Conservation (phyloP, 2,113 vertebrate species). For the Promerops cafer region DNA sequence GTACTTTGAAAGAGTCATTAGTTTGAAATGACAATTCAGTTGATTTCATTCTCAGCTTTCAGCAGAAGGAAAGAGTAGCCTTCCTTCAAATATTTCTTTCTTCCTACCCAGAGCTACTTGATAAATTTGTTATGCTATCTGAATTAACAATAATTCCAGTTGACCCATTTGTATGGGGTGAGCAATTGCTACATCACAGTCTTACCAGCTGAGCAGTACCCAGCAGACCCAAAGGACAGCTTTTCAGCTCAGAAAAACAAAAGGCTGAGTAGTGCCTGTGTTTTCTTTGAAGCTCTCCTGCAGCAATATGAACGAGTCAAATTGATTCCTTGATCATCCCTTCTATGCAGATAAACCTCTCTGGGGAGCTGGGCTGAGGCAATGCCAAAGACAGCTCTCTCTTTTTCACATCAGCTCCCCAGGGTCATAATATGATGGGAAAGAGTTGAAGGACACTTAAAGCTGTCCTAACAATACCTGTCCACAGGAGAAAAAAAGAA, state of each 20-base stretch:
- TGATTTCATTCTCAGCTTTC: neutral
- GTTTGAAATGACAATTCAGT: neutral
- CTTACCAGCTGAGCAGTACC: neutral
- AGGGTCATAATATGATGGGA: neutral
- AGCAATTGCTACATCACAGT: neutral
- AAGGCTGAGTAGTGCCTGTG: neutral
- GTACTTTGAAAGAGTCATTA: neutral
- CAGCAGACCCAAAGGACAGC: neutral
- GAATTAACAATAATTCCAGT: neutral
- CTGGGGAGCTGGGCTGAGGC: neutral
- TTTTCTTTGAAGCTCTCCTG: neutral
- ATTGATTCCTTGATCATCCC: neutral
- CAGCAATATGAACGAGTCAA: neutral
- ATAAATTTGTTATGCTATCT: neutral
- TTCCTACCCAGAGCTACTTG: neutral
- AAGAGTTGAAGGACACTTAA: neutral
- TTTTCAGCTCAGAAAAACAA: neutral
- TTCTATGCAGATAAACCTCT: neutral
- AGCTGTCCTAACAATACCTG: neutral
- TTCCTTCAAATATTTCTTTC: neutral
- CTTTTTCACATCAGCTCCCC: neutral
- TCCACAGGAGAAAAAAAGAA: fast-evolving
- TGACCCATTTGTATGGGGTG: neutral
- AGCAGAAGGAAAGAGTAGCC: neutral
- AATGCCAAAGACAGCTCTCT: neutral